Conservation (phyloP, 2,888 invertebrate genomes). For the Copidosoma aretas region DNA sequence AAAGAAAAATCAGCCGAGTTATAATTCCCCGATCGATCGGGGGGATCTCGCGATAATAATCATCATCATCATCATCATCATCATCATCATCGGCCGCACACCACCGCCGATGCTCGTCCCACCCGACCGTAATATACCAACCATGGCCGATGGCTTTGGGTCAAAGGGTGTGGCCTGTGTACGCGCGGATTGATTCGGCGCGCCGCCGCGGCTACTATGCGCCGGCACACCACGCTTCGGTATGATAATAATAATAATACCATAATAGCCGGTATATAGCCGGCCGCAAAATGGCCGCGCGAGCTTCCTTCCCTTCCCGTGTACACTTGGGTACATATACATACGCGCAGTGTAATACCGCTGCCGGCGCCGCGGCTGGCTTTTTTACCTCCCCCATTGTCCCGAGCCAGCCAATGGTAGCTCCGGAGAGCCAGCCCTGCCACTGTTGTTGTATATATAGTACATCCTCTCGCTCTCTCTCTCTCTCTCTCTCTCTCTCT, state of each 20-base stretch:
- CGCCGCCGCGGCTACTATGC: slow-evolving; percentile 47
- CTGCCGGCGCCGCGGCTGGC: neutral
- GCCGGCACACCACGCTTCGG: slow-evolving; percentile 52
- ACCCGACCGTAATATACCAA: too few relatives aligned
- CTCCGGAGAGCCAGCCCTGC: neutral
- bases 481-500: too few relatives aligned
- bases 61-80: too few relatives aligned
- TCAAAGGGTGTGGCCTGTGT: slow-evolving; percentile 60
- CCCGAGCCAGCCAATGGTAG: neutral
- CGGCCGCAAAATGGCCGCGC: slow-evolving; percentile 39
- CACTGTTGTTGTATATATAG: too few relatives aligned
- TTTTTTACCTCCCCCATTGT: neutral
- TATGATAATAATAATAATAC: neutral
- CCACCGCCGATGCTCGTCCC: too few relatives aligned
- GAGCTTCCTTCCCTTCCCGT: slow-evolving; percentile 5
- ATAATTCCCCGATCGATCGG: too few relatives aligned
- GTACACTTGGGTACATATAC: neutral
- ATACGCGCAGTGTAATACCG: neutral
- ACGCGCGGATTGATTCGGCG: slow-evolving; percentile 59
- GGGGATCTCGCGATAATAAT: too few relatives aligned
- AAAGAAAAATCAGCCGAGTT: too few relatives aligned
- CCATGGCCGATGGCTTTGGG: slow-evolving; percentile 24
- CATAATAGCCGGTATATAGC: too few relatives aligned
- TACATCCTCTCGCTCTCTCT: too few relatives aligned
- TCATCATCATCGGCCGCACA: too few relatives aligned